Base-by-base conservation (phyloP, 1,140 invertebrate genomes). In the Diprion similis region DNA sequence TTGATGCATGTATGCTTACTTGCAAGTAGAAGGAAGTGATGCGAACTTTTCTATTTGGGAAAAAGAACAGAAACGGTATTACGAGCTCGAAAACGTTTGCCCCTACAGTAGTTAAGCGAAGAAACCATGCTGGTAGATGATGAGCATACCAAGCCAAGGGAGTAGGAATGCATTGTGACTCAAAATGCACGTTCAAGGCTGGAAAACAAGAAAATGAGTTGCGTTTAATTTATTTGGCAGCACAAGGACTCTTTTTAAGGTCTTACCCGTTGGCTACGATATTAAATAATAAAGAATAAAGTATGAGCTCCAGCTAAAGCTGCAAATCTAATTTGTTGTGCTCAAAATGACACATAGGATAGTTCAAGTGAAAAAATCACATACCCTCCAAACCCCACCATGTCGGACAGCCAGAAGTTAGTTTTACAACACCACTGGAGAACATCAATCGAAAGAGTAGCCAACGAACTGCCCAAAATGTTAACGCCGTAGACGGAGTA, bases 371-470 rank as follows among this genome's bases (percentile, higher is more conserved):
- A 75, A 66, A 24, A 70, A 70, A 11, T 70, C 4, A 76, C 75
- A 81, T 89, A 95, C 94, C 94, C 84, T 92, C 91, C 11, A 96
- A 89, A 77, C 90, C 91, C 95, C 95, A 96, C 95, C 95, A 96
- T 11, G 92, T 89, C 15, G 94, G 93, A 83, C 94, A 95, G 10
- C 91, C 89, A 82, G 92, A 93, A n/a, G 90, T 90, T 37, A 97
- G 86, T 85, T 96, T 97, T 0, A 93, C 91, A 45, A 95, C 89
- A 47, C 94, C 94, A 59, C 91, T 92, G 6, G 93, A 91, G 87
- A 96, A 94, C 88, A 96, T 91, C 8, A 95, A 89, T 47, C 95
- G 89, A 77, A 96, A 96, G 1, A 95, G 87, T 15, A 96, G 87
- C 94, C 95, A 96, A 71, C 91, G 90, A 1, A 95, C 89, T 10